Evolutionary conservation across 1,140 invertebrate species (phyloP).

Genomic region (Lysiphlebus fabarum): DNA sequence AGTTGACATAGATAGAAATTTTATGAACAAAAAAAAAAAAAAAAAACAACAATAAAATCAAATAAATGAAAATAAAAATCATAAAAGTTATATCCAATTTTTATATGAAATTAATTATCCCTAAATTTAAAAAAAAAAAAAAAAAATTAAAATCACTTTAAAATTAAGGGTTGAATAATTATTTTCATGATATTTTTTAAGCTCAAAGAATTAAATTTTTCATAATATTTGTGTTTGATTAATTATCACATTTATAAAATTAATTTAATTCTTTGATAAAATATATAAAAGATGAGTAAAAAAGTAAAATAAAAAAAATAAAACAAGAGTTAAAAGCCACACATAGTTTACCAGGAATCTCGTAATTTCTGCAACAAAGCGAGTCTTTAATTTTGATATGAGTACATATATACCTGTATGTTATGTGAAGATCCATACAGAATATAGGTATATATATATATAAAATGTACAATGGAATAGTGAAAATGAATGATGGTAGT

Average conservation of each 20-base stretch:
- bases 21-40: too few relatives aligned
- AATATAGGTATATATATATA: too few relatives aligned
- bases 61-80: too few relatives aligned
- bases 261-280: background rate
- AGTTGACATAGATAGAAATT: too few relatives aligned
- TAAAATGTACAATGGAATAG: constrained; percentile 16
- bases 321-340: background rate
- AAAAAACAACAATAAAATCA: too few relatives aligned
- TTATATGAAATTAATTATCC: too few relatives aligned
- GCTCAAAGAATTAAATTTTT: background rate
- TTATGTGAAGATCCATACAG: constrained; percentile 6
- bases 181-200: too few relatives aligned
- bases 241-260: background rate
- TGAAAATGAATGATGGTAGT: constrained; percentile 20
- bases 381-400: constrained; percentile 34
- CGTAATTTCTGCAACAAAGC: constrained; percentile 44
- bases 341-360: constrained; percentile 30
- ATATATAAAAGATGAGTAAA: background rate
- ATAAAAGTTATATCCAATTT: too few relatives aligned
- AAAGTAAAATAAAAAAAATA: background rate
- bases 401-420: background rate
- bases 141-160: too few relatives aligned
- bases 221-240: background rate
- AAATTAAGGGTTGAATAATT: too few relatives aligned
- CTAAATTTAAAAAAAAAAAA: too few relatives aligned